These are phyloP conservation scores for Cerastis rubricosa DNA, from an alignment of 2,888 invertebrate species.

Conservation along the genomic window DNA sequence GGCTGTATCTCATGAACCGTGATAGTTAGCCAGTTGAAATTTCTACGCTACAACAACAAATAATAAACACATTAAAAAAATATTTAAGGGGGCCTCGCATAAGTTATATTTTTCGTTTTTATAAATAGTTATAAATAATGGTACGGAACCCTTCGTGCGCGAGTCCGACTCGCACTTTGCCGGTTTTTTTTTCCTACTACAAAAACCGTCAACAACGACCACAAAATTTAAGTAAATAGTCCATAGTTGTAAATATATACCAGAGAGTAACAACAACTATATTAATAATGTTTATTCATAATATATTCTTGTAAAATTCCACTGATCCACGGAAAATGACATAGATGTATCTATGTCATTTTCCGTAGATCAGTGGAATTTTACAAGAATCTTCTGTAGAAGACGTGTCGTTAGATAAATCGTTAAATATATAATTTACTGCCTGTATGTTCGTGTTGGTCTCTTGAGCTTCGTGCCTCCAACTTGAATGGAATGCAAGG, in stretches of 20 bases:
- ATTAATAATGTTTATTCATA: not conserved
- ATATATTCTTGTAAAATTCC: conserved; percentile 9
- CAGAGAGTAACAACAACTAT: not conserved
- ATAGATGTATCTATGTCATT: too few relatives aligned
- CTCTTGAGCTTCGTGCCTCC: not conserved
- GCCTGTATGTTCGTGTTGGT: not conserved
- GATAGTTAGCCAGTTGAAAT: too few relatives aligned
- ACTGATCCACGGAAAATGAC: conserved; percentile 1
- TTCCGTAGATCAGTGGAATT: too few relatives aligned
- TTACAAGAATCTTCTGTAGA: too few relatives aligned
- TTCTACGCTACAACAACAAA: too few relatives aligned
- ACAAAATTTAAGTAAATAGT: not conserved
- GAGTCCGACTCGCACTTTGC: too few relatives aligned
- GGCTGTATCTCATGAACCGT: too few relatives aligned
- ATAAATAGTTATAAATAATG: too few relatives aligned
- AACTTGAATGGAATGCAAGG: conserved; percentile 26
- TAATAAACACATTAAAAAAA: too few relatives aligned
- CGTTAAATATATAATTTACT: conserved; percentile 20
- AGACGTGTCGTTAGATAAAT: conserved; percentile 6
- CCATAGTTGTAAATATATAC: not conserved
- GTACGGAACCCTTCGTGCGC: too few relatives aligned
- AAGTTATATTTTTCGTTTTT: too few relatives aligned
- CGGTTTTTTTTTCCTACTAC: not conserved
- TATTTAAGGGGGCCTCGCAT: too few relatives aligned
- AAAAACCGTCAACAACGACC: not conserved